Percentiles rank a stretch among this genome's conserved stretches.
Conservation (phyloP, 2,113 vertebrate species). For the Phycodurus eques region DNA sequence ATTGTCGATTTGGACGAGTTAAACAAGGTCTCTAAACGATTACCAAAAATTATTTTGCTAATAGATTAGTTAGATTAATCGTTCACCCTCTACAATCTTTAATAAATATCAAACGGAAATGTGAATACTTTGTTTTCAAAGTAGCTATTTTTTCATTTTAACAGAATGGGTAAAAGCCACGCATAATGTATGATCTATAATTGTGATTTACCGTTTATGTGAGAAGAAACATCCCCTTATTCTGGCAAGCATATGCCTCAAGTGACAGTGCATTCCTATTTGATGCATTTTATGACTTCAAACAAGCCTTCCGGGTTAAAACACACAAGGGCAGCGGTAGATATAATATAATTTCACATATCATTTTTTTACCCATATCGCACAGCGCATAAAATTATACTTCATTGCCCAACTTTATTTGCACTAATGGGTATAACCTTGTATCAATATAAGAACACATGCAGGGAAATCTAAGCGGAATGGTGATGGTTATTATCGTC, state of each 20-base stretch:
- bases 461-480: slow-evolving; percentile 33
- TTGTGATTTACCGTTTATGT: not conserved
- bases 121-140: no score
- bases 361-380: not conserved
- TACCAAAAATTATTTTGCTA: no score
- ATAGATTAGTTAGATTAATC: no score
- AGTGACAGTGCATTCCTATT: not conserved
- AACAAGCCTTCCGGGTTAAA: not conserved
- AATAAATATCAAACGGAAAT: no score
- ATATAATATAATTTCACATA: slow-evolving; percentile 7
- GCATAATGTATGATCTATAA: not conserved
- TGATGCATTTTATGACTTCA: not conserved
- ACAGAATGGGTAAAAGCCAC: not conserved
- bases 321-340: not conserved
- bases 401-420: slow-evolving; percentile 19
- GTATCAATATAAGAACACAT: slow-evolving; percentile 11
- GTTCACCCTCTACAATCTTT: no score
- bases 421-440: slow-evolving; percentile 29
- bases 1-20: no score
- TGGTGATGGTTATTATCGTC: slow-evolving; percentile 71
- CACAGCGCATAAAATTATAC: slow-evolving; percentile 16
- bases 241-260: not conserved
- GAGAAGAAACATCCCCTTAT: no score
- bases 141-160: not conserved
- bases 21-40: no score